Evolutionary conservation across 2,113 vertebrate genomes (phyloP).

Genomic region (Rallus limicola): DNA sequence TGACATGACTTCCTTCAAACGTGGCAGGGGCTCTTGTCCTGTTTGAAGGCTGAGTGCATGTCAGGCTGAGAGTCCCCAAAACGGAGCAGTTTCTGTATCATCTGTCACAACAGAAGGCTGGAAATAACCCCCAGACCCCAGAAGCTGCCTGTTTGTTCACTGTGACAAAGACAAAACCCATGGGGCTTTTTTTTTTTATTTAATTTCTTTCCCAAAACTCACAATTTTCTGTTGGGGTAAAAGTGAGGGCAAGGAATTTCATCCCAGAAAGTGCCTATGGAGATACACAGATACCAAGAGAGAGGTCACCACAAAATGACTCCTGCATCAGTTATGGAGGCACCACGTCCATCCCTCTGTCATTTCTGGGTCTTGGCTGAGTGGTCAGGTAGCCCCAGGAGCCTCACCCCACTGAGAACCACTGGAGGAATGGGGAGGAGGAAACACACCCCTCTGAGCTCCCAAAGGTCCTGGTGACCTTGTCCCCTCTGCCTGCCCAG

Average conservation of each 20-base stretch:
- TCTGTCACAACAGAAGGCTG: not conserved
- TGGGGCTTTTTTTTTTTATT: not conserved
- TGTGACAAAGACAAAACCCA: not conserved
- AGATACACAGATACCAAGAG: not conserved
- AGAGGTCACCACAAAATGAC: not conserved
- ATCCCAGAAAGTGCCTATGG: not conserved
- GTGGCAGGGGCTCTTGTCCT: not conserved
- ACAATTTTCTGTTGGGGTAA: not conserved
- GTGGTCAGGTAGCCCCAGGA: accelerated
- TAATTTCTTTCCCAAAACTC: not conserved
- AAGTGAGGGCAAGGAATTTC: not conserved
- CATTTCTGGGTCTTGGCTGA: not conserved
- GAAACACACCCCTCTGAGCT: accelerated
- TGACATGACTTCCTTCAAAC: not conserved
- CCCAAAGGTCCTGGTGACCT: not conserved
- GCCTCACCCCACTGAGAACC: not conserved
- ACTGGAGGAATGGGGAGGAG: not conserved
- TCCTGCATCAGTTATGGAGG: not conserved
- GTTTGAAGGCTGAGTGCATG: not conserved
- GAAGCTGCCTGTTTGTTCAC: not conserved
- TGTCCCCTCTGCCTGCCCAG: not conserved
- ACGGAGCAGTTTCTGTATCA: not conserved
- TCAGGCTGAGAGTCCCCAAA: not conserved
- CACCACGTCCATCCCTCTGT: accelerated
- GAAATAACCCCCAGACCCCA: not conserved